Base-by-base conservation (phyloP, 1,140 invertebrate genomes). In the Littorina saxatilis region DNA sequence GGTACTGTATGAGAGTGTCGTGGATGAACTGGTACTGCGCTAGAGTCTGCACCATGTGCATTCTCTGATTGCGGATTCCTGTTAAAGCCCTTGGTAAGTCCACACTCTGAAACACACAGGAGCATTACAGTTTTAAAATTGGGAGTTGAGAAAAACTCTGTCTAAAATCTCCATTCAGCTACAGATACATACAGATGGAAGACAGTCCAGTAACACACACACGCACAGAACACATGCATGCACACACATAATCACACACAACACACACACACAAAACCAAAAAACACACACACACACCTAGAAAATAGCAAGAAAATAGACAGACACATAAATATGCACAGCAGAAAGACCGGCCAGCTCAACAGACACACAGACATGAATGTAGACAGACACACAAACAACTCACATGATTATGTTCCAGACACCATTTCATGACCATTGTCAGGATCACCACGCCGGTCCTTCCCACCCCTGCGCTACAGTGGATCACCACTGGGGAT, bases 401-500 rank as follows among this genome's bases (percentile, higher is more conserved):
- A 85, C 89, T 91, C 91, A 96, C 96, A 94, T 96, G 95, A 92
- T 97, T 97, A 88, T 96, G 95, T 93, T 97, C 96, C n/a, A 97
- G 92, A 72, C 96, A 96, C 91, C 96, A 96, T 29, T 97, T 94
- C 86, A 98, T 93, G 72, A 99, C 98, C 91, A 99, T 98, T 86
- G 99, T 96, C 68, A 99, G 94, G 43, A 98, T 94, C n/a, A 96
- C 95, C 5, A 96, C 93, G 96, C 98, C 98, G 91, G 98, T 99
- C 86, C 98, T 94, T 72, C 98, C 98, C 85, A 99, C 99, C 13
- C 98, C 98, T 63, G 98, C 98, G 88, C 96, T 98, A 92, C 98
- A 99, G 91, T 99, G 98, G 50, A 99, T 97, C 40, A 99, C 95
- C 87, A 99, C 98, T 1, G 97, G 97, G 32, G 97, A 96, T 93